Evolutionary conservation across 2,888 invertebrate genomes (phyloP), one percentile per base, ranked within the genome.

Genomic region (Calameuta filiformis): DNA sequence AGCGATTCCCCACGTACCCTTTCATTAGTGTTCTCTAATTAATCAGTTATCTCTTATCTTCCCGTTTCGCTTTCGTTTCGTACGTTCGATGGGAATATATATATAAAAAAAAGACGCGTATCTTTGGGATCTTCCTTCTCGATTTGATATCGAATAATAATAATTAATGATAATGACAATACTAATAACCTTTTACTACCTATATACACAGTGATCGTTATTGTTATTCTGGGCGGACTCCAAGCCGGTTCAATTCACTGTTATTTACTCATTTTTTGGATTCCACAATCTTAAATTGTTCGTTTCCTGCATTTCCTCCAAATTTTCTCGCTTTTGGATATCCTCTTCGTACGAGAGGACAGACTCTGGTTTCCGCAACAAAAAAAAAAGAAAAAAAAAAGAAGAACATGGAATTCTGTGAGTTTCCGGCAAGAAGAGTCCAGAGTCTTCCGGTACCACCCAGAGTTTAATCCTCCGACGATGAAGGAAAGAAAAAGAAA

Each of bases 181-280:
- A 74, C 33, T 74, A 34, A 74, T 35, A 74, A 74, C 74, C 71
- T 74, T 74, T 74, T 35, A 35, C 74, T 74, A 74, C 35, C 74
- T 74, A 74, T 74, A 33, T 74, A 74, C 71, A 71, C 35, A 35
- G 35, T 30, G 34, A 35, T 74, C 23, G 35, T 35, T 74, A 33
- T 35, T 35, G 35, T 34, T 74, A 31, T 74, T 34, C 23, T 31
- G 34, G 74, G 35, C 74, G 74, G 74, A 74, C 74, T 74, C 31
- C 34, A 34, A 74, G 74, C 35, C 74, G 34, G n/a, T 34, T 30
- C 35, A 34, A 74, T 56, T 56, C 56, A 56, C 56, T 56, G 56
- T 56, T 23, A 23, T 23, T 56, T 56, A 56, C 23, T 56, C 56
- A 23, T 56, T 56, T 56, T 56, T 56, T 56, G 23, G 56, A 56